phyloP scores from a whole-genome alignment of 2,888 invertebrate genomes.

The Dioctria linearis region DNA sequence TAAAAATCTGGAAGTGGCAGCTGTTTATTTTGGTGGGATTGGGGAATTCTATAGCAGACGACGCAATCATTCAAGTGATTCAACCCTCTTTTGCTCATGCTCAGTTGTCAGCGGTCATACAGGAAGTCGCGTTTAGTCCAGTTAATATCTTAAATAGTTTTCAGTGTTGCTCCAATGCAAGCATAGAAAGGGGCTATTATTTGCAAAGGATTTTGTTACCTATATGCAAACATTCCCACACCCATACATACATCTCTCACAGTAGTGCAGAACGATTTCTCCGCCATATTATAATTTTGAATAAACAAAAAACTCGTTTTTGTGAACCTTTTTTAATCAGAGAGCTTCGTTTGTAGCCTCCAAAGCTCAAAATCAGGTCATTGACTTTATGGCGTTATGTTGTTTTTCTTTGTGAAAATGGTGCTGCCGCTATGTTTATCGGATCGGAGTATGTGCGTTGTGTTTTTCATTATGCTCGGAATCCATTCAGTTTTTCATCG shows the following conservation, averaged over 20 bases:
- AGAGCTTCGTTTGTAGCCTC: constrained; percentile 34
- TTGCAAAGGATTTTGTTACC: not conserved
- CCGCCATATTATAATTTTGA: not conserved
- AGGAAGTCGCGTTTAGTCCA: not conserved
- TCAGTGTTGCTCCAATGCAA: not conserved
- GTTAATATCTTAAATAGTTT: not conserved
- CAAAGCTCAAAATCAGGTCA: constrained; percentile 32
- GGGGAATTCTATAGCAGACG: not conserved
- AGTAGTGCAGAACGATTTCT: not conserved
- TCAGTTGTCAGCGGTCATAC: too few relatives aligned
- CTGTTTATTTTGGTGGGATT: not conserved
- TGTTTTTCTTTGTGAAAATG: constrained; percentile 34
- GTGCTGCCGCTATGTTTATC: constrained; percentile 4
- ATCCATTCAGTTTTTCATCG: not conserved
- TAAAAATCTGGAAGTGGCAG: not conserved
- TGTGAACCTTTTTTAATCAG: constrained; percentile 37
- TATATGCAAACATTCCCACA: too few relatives aligned
- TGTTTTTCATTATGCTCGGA: not conserved
- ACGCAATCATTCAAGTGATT: too few relatives aligned
- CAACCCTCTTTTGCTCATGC: too few relatives aligned
- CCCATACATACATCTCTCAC: not conserved
- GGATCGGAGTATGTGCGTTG: not conserved
- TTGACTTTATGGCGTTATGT: constrained; percentile 17
- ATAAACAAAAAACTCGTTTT: constrained; percentile 27
- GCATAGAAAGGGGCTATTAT: not conserved